A percentile compares a stretch with the other conserved stretches of the same genome.
These are phyloP conservation scores for Leptodactylus fallax DNA, from an alignment of 2,797 vertebrate species.

Conservation along the genomic window DNA sequence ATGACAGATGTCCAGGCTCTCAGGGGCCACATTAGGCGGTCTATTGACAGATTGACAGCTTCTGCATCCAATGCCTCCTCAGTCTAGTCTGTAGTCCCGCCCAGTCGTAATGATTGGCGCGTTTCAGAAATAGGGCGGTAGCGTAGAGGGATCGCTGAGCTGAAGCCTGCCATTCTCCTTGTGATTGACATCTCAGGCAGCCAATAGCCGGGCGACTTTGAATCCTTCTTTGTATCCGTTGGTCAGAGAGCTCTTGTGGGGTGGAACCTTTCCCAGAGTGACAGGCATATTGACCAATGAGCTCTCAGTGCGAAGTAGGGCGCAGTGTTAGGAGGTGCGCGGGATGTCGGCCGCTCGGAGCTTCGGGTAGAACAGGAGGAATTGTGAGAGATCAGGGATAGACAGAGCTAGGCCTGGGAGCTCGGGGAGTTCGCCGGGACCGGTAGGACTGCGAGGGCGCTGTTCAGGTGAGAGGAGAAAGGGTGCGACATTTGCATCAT, in stretches of 20 bases:
- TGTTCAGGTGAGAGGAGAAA: conserved; percentile 16
- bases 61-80: neutral
- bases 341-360: conserved; percentile 57
- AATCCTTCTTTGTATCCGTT: neutral
- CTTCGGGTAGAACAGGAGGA: conserved; percentile 43
- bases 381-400: neutral
- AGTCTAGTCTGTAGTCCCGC: neutral
- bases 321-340: conserved; percentile 56
- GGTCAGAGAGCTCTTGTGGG: neutral
- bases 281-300: conserved; percentile 37
- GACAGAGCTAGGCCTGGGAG: conserved; percentile 9
- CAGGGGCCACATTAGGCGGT: conserved; percentile 9
- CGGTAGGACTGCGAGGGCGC: neutral
- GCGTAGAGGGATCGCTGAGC: no score
- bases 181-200: neutral
- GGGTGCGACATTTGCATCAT: neutral
- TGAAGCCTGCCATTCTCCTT: neutral
- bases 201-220: neutral
- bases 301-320: conserved; percentile 30
- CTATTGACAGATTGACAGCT: neutral
- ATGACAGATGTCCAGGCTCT: neutral
- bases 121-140: neutral
- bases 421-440: neutral
- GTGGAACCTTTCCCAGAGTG: conserved; percentile 6
- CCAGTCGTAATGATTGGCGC: neutral